These are phyloP conservation scores for Brachypodius melanocephalos DNA, from an alignment of 2,113 vertebrate species.

Conservation along the genomic window DNA sequence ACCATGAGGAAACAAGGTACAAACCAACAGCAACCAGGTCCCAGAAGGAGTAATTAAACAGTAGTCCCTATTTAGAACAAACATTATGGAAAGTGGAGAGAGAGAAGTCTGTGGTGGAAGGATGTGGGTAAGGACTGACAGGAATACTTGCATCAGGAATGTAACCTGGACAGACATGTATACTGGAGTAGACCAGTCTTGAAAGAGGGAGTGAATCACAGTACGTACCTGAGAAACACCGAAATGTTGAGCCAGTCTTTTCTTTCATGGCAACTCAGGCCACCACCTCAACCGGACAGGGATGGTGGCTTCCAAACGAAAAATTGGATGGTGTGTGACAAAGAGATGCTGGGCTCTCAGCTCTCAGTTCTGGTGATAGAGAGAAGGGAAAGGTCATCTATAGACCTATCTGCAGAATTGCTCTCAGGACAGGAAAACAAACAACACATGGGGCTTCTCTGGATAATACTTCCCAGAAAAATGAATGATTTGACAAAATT, in stretches of 20 bases:
- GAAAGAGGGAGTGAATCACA: neutral
- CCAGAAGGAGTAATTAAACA: neutral
- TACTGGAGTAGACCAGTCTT: neutral
- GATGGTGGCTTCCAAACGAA: neutral
- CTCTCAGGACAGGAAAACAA: neutral
- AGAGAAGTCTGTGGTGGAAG: neutral
- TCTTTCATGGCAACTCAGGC: neutral
- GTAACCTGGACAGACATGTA: neutral
- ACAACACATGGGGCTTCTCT: neutral
- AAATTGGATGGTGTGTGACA: neutral
- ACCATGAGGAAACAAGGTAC: neutral
- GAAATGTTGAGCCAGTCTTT: neutral
- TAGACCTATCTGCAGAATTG: neutral
- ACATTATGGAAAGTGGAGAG: neutral
- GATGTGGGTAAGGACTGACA: neutral
- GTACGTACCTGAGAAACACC: neutral
- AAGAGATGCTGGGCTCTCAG: neutral
- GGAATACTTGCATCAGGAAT: neutral
- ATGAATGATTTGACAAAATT: neutral
- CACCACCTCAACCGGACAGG: neutral
- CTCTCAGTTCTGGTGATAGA: neutral
- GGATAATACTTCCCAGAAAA: neutral
- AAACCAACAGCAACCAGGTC: neutral
- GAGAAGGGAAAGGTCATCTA: neutral
- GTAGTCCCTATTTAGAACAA: neutral